Evolutionary conservation across 2,888 invertebrate species (phyloP).

Genomic region (Drosophila longiperda): DNA sequence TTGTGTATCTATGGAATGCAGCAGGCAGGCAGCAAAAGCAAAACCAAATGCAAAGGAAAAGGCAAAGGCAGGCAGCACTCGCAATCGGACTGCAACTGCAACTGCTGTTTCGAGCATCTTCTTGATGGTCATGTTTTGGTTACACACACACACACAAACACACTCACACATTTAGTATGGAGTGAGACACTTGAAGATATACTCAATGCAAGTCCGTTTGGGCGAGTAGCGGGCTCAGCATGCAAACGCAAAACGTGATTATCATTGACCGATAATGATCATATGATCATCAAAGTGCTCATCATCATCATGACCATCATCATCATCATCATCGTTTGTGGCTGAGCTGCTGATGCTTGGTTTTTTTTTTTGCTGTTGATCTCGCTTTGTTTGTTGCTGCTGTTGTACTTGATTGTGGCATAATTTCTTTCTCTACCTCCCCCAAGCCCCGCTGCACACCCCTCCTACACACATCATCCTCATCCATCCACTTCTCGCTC

Average conservation of each 20-base stretch:
- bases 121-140: slow-evolving; percentile 39
- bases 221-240: slow-evolving; percentile 47
- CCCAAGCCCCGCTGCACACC: neutral
- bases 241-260: slow-evolving; percentile 72
- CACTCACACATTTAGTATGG: neutral
- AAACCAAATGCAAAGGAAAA: neutral
- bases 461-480: neutral
- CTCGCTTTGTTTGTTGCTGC: slow-evolving; percentile 45
- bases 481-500: neutral
- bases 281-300: slow-evolving; percentile 38
- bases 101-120: slow-evolving; percentile 36
- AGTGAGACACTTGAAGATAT: slow-evolving; percentile 25
- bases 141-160: slow-evolving; percentile 18
- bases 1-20: slow-evolving; percentile 82
- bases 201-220: slow-evolving; percentile 44
- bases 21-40: slow-evolving; percentile 24
- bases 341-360: slow-evolving; percentile 22
- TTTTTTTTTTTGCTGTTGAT: slow-evolving; percentile 52
- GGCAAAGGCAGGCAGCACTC: slow-evolving; percentile 21
- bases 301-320: slow-evolving; percentile 27
- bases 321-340: slow-evolving; percentile 33
- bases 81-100: slow-evolving; percentile 45
- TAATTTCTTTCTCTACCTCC: slow-evolving; percentile 65
- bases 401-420: slow-evolving; percentile 82
- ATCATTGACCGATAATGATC: slow-evolving; percentile 66